Percentiles rank a stretch among this genome's conserved stretches.
phyloP scores from a whole-genome alignment of 2,113 vertebrate genomes.

The Pteruthius melanotis region DNA sequence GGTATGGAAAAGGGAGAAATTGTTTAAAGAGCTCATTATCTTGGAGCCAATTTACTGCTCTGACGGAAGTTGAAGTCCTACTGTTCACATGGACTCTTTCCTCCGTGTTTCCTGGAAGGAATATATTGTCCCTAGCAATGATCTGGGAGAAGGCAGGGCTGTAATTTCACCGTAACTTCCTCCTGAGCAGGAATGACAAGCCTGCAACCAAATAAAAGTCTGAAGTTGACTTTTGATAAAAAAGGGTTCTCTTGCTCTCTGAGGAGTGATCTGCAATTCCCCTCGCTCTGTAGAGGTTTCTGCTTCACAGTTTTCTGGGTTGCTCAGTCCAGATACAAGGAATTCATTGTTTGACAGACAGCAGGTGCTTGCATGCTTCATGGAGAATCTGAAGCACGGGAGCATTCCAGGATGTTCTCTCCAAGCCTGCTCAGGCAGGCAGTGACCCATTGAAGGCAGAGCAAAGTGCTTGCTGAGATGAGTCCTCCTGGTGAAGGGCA shows the following conservation, averaged over 20 bases:
- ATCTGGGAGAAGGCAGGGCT: background rate
- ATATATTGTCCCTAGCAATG: background rate
- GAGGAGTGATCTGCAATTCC: background rate
- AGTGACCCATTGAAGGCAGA: background rate
- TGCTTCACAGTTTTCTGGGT: background rate
- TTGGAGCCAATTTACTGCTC: background rate
- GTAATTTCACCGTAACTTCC: background rate
- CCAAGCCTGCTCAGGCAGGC: background rate
- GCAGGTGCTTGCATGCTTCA: background rate
- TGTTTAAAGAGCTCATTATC: rapidly evolving
- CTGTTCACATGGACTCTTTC: background rate
- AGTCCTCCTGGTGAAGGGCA: background rate
- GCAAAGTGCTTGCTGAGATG: background rate
- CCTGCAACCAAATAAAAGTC: rapidly evolving
- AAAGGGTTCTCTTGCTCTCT: background rate
- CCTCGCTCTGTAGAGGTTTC: background rate
- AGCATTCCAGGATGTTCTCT: background rate
- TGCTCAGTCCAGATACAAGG: background rate
- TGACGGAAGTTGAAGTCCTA: background rate
- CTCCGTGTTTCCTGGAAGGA: background rate
- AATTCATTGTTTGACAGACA: background rate
- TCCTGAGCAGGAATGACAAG: background rate
- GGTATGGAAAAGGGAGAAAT: background rate
- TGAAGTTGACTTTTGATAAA: background rate
- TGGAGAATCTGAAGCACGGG: background rate